Evolutionary conservation across 2,888 invertebrate species (phyloP).

Genomic region (Cosmia trapezina): DNA sequence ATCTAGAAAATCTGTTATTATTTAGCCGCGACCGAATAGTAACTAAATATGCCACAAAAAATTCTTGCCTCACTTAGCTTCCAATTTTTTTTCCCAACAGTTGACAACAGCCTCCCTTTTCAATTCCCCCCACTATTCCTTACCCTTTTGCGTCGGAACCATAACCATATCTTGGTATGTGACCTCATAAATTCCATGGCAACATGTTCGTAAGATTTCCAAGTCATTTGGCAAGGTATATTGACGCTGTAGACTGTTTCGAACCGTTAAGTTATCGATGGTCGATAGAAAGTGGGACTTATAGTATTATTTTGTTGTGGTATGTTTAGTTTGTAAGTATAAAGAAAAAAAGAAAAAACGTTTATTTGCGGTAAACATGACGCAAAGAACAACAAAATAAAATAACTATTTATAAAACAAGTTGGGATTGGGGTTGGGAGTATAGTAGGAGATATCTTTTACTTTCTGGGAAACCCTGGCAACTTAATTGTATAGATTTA

Average conservation of each 20-base stretch:
- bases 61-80: no score
- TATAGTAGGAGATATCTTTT: no score
- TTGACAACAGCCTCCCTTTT: not conserved
- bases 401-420: no score
- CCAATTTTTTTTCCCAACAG: no score
- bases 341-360: no score
- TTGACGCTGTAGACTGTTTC: constrained; percentile 47
- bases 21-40: not conserved
- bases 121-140: not conserved
- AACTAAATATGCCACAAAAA: not conserved
- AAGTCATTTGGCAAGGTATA: constrained; percentile 55
- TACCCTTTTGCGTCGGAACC: constrained; percentile 1
- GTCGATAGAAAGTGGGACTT: constrained; percentile 5
- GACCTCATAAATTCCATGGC: constrained; percentile 52
- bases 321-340: constrained; percentile 5
- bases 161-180: constrained; percentile 44
- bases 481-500: no score
- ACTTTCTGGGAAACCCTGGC: no score
- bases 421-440: no score
- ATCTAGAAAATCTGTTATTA: not conserved
- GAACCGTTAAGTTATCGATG: constrained; percentile 53
- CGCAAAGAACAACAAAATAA: no score
- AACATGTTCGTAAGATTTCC: constrained; percentile 62
- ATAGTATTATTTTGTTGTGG: constrained; percentile 12
- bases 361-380: no score